Base-by-base conservation (phyloP, 2,797 vertebrate genomes). In the Chelidonichthys spinosus region DNA sequence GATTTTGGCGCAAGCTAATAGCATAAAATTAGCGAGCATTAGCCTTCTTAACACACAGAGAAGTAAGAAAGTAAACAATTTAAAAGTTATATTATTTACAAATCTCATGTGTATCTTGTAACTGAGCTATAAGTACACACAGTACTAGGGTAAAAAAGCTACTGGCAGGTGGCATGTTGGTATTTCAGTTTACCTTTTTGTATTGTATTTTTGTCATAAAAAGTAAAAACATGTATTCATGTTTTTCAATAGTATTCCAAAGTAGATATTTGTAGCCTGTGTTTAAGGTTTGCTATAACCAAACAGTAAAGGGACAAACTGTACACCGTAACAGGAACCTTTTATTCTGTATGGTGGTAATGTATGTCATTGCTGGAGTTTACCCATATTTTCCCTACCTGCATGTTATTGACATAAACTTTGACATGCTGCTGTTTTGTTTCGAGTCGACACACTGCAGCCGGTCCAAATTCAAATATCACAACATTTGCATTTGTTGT, bases 321-420 rank as follows among this genome's bases (percentile, higher is more conserved):
- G 4, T 33, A 7, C 14, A 36, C 9, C 32, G 17, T 8, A 39
- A 56, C 37, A 36, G 9, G 37, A 56, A 17, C 8, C 6, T 40
- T n/a, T 42, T 42, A 42, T 39, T 8, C 37, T 35, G 3, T 32
- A 1, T 55, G 5, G 14, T 7, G 11, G 8, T 82, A 25, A 62
- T 46, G 44, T 40, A 33, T 49, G 42, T 72, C 72, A 66, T 50
- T 62, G 8, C 42, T 78, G 53, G 11, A 50, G 6, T 49, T 54
- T 69, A 46, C 60, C 76, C 59, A 17, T 63, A 43, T 79, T 82
- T 66, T 59, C 32, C 32, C 42, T 59, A 4, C 14, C 39, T 43
- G 32, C 6, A n/a, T 54, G 13, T 40, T 83, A 55, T 74, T 83
- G 60, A 83, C 66, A 67, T 54, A 58, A 70, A 69, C 8, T 6